Evolutionary conservation across 1,140 invertebrate genomes (phyloP), one percentile per base, ranked within the genome.

Genomic region (Hycleus cichorii): DNA sequence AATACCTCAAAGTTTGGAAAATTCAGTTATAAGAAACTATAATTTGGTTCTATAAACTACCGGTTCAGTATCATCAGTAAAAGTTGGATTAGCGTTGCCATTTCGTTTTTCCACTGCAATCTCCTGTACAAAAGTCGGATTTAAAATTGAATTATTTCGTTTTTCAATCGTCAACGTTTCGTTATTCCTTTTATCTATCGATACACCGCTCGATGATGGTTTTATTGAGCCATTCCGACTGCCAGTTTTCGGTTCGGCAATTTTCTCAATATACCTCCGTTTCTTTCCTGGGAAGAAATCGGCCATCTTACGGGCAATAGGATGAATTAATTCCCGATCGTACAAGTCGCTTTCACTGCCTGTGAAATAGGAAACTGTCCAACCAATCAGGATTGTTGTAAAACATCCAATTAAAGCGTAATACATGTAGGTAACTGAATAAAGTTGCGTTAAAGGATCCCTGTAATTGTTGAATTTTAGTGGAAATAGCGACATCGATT

Each of bases 371-470:
- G 85, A 88, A 24, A 87, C 78, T 5, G 85, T 69, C 4, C 80
- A 79, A 0, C 85, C 86, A 26, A 87, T 72, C 3, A 82, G 50
- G 0, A 89, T 75, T 0, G 85, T 87, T 18, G 85, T 78, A 9
- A 81, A 61, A 47, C 84, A 86, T 2, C 86, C 86, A 40, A 88
- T 78, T 3, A 87, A 68, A 24, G 84, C 83, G 67, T 89, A 88
- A 68, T 88, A 89, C 86, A 89, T 89, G 66, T 87, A 89, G 4
- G 84, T 85, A 39, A 87, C 80, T 4, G 81, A 80, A 64, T 86
- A 87, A 6, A 87, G 68, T 10, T 75, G 73, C 12, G 81, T 75
- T 6, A 87, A 47, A 11, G 78, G 69, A 60, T 81, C 78, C 25
- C 82, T 83, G 67, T 11, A 76, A 77, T 8, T 7, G 5, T n/a